Base-by-base conservation (phyloP, 1,140 invertebrate genomes). In the Archegozetes longisetosus region DNA sequence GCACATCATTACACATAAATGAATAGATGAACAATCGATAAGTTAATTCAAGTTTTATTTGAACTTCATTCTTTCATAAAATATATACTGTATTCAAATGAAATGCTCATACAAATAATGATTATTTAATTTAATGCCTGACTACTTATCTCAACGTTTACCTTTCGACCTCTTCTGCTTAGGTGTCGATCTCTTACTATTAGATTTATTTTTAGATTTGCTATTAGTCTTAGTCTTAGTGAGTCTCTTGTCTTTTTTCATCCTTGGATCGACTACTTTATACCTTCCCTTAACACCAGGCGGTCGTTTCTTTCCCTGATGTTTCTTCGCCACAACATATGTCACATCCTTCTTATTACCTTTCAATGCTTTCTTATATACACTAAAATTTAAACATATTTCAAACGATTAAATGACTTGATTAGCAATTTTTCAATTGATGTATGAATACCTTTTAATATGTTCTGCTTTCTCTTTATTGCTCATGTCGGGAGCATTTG, bases 311-410 rank as follows among this genome's bases (percentile, higher is more conserved):
- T 87, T 92, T 0, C 82, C 82, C 0, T 76, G 80, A 64, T 85
- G 82, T 72, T 94, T 97, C 68, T 93, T 97, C 17, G 91, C 83
- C 0, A 97, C 90, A 0, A 98, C 85, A 70, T 98, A 97, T 0
- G 84, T 91, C 0, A 94, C 77, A 71, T 86, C 84, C 70, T 95
- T 93, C 51, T 85, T 84, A 50, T 76, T 68, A 13, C 49, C 50
- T 29, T 58, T 62, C 6, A 63, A 17, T 48, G 89, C 86, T 71
- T 92, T 96, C 68, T 89, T 95, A 71, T 98, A 98, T 50, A 98
- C 75, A 62, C 86, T 90, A 70, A 51, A 72, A 70, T 67, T 13
- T 49, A 22, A 64, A 49, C 14, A 53, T 24, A 13, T 29, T 32
- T 26, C 28, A 48, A 48, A 60, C 13, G 29, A 64, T 29, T 52